Conservation (phyloP, 2,797 vertebrate genomes). For the Knipowitschia caucasica region DNA sequence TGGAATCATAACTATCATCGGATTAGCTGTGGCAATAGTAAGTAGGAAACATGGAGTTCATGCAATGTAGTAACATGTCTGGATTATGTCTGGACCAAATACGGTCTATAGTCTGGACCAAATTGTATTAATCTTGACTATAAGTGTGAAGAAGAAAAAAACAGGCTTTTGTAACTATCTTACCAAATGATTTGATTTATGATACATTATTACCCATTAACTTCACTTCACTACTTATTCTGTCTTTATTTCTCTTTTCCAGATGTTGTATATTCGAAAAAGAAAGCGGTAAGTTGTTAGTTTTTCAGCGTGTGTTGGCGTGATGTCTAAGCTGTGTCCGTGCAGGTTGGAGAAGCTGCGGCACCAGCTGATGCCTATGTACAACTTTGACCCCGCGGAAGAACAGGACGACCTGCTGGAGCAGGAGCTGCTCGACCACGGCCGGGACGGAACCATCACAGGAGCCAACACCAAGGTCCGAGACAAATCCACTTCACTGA, state of each 20-base stretch:
- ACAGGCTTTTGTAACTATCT: no score
- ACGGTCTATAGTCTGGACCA: no score
- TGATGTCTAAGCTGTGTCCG: no score
- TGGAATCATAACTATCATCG: constrained; percentile 92
- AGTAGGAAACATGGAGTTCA: constrained; percentile 46
- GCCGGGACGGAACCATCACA: constrained; percentile 81
- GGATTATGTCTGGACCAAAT: no score
- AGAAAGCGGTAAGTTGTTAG: constrained; percentile 84
- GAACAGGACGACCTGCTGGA: constrained; percentile 97
- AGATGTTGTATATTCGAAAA: constrained; percentile 98
- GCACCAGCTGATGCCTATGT: constrained; percentile 99
- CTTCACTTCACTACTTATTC: background rate
- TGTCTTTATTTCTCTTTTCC: constrained; percentile 24
- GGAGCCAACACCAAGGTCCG: constrained; percentile 84
- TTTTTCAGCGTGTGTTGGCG: background rate
- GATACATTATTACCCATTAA: no score
- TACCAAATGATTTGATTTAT: no score
- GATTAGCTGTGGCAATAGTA: constrained; percentile 91
- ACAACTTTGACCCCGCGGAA: constrained; percentile 96
- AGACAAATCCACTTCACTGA: no score
- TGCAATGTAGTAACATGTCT: no score
- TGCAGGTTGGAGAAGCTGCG: constrained; percentile 92
- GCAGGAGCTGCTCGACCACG: constrained; percentile 93
- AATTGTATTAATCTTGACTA: no score
- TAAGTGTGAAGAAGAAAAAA: no score